phyloP scores from a whole-genome alignment of 2,888 invertebrate genomes.

The Ectemnius lituratus region DNA sequence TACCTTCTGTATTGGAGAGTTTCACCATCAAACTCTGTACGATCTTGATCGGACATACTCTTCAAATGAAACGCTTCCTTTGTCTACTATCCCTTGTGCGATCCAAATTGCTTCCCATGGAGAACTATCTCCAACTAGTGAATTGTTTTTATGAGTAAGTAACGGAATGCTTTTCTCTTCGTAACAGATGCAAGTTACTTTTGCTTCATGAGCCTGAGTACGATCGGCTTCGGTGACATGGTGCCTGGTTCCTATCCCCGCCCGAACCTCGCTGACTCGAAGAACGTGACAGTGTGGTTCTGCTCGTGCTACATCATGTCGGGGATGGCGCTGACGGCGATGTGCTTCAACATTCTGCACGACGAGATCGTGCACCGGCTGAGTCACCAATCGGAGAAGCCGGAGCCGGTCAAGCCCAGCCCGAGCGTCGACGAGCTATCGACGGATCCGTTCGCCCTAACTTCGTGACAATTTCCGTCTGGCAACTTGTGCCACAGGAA shows the following conservation, averaged over 20 bases:
- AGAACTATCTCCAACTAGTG: too few relatives aligned
- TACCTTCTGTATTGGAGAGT: too few relatives aligned
- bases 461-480: slow-evolving; percentile 86
- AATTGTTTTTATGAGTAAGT: not conserved
- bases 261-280: slow-evolving; percentile 81
- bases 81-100: too few relatives aligned
- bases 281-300: slow-evolving; percentile 89
- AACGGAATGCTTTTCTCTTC: slow-evolving; percentile 10
- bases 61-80: too few relatives aligned
- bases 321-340: slow-evolving; percentile 92
- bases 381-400: slow-evolving; percentile 83
- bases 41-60: too few relatives aligned
- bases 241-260: slow-evolving; percentile 85
- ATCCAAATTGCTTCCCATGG: too few relatives aligned
- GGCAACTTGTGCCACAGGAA: slow-evolving; percentile 74
- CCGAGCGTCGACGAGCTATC: slow-evolving; percentile 83
- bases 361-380: slow-evolving; percentile 92
- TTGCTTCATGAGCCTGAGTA: slow-evolving; percentile 96
- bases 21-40: too few relatives aligned
- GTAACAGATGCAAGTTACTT: slow-evolving; percentile 83
- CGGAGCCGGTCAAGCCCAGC: slow-evolving; percentile 82
- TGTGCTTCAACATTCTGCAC: slow-evolving; percentile 94
- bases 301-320: slow-evolving; percentile 92
- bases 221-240: slow-evolving; percentile 94
- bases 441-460: slow-evolving; percentile 84